Conservation (phyloP, 2,113 vertebrate species). For the Donacobius atricapilla region DNA sequence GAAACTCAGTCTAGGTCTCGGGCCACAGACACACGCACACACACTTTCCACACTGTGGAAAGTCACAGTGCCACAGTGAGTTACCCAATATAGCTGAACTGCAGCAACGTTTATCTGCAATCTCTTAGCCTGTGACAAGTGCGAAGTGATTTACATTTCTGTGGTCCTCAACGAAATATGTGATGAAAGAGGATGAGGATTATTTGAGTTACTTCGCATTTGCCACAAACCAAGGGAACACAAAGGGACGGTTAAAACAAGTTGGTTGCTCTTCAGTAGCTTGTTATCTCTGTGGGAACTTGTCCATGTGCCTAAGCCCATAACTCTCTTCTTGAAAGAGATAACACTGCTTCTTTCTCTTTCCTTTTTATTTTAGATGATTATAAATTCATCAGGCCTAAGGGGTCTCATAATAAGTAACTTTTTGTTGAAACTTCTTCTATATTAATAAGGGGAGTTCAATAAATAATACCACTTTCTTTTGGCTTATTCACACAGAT, state of each 20-base stretch:
- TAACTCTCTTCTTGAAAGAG: background rate
- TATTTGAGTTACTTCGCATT: slow-evolving; percentile 37
- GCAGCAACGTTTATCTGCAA: background rate
- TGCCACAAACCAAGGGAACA: background rate
- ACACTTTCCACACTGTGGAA: no score
- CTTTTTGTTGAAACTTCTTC: background rate
- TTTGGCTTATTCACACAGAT: background rate
- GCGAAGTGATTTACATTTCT: slow-evolving; percentile 45
- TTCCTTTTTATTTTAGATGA: background rate
- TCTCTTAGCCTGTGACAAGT: slow-evolving; percentile 50
- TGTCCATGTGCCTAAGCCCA: background rate
- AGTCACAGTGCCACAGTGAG: background rate
- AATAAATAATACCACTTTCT: background rate
- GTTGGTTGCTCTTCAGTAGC: background rate
- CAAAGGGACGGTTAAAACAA: background rate
- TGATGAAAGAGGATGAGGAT: slow-evolving; percentile 8
- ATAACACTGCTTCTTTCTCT: background rate
- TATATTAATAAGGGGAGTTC: background rate
- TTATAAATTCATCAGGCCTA: background rate
- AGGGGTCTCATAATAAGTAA: background rate
- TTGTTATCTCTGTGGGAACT: slow-evolving; percentile 6
- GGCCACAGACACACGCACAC: background rate
- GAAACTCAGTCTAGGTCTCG: background rate
- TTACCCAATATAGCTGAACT: slow-evolving; percentile 30
- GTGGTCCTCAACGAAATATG: slow-evolving; percentile 10